Percentiles rank a stretch among this genome's conserved stretches.
phyloP scores from a whole-genome alignment of 2,797 vertebrate genomes.

The Loriculus beryllinus region DNA sequence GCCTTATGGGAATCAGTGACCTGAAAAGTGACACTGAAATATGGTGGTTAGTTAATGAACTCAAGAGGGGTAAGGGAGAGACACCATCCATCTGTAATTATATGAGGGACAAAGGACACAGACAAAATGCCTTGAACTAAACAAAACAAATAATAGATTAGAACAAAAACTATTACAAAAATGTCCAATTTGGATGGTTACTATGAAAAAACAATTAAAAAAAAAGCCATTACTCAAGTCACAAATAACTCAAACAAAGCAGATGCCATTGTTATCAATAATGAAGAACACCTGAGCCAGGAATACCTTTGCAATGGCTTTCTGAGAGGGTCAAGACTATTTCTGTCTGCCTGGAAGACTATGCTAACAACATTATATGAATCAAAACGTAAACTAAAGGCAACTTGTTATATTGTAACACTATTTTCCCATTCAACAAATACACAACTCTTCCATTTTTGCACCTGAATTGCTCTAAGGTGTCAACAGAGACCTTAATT shows the following conservation, averaged over 20 bases:
- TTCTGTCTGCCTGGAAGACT: background rate
- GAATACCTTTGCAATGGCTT: background rate
- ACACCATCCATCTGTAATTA: background rate
- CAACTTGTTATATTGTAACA: background rate
- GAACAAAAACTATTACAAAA: background rate
- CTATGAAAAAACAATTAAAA: background rate
- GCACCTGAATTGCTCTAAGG: background rate
- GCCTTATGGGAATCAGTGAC: background rate
- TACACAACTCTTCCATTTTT: background rate
- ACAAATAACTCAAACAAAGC: background rate
- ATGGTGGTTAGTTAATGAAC: background rate
- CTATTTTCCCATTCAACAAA: background rate
- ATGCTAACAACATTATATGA: background rate
- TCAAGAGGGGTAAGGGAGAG: background rate
- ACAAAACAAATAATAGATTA: background rate
- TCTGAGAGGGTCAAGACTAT: background rate
- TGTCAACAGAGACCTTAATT: constrained; percentile 19
- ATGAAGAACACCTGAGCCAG: background rate
- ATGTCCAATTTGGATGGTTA: background rate
- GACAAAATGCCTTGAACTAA: background rate
- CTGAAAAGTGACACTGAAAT: background rate
- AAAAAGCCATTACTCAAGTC: background rate
- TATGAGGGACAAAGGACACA: background rate
- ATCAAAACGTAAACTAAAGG: constrained; percentile 1
- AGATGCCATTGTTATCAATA: background rate